phyloP scores from a whole-genome alignment of 1,140 invertebrate genomes.

The Drosophila lacertosa region DNA sequence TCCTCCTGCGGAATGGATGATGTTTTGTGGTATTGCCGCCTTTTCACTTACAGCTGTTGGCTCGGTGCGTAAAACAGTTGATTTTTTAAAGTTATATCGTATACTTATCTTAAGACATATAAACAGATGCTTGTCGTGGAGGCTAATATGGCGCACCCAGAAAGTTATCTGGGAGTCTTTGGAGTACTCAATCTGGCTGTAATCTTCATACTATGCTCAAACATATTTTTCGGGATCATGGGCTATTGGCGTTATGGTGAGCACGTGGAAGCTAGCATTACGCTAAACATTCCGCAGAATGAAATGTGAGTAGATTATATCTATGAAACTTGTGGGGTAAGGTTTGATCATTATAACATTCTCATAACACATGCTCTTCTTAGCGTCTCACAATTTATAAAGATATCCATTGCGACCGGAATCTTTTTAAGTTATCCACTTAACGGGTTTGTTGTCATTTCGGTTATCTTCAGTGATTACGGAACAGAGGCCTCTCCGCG shows the following conservation, averaged over 20 bases:
- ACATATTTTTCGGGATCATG: constrained; percentile 61
- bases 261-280: constrained; percentile 56
- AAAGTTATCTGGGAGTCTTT: constrained; percentile 55
- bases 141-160: constrained; percentile 56
- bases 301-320: constrained; percentile 49
- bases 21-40: constrained; percentile 65
- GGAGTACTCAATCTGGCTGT: constrained; percentile 64
- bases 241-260: constrained; percentile 67
- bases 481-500: too few relatives aligned
- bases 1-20: constrained; percentile 43
- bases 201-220: constrained; percentile 54
- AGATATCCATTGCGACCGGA: constrained; percentile 47
- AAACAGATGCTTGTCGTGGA: constrained; percentile 65
- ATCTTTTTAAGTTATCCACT: constrained; percentile 66
- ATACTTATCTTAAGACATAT: neutral
- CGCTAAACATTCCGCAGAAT: constrained; percentile 54
- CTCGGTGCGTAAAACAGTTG: constrained; percentile 40
- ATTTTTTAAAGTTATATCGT: neutral
- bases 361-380: neutral
- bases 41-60: constrained; percentile 65
- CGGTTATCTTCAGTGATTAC: constrained; percentile 59
- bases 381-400: constrained; percentile 59
- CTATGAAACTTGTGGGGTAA: too few relatives aligned
- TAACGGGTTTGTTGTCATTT: constrained; percentile 62
- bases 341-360: too few relatives aligned